Conservation (phyloP, 2,113 vertebrate species). For the Paradoxurus hermaphroditus region DNA sequence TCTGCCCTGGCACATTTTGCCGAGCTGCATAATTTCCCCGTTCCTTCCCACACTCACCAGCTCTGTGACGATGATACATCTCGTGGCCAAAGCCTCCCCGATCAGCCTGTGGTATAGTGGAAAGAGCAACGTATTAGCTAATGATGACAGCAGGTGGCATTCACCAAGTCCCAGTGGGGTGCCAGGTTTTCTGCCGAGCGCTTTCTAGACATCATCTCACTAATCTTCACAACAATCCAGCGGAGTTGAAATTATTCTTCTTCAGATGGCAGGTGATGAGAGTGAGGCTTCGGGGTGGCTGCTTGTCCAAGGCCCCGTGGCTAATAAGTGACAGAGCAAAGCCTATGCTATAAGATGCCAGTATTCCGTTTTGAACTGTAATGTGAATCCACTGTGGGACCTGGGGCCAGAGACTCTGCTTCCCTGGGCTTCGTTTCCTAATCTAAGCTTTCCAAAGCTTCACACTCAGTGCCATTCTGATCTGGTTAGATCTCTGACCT, state of each 20-base stretch:
- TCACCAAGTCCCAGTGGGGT: neutral
- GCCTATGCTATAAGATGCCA: neutral
- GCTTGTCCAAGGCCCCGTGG: neutral
- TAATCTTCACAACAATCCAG: neutral
- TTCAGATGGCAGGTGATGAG: neutral
- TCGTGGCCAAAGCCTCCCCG: neutral
- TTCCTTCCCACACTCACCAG: constrained; percentile 33
- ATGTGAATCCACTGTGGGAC: neutral
- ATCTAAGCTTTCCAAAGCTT: neutral
- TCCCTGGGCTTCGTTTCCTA: neutral
- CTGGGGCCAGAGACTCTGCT: neutral
- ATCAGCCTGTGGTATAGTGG: neutral
- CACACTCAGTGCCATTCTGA: neutral
- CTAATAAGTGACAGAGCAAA: neutral
- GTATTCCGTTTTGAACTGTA: neutral
- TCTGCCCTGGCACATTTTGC: constrained; percentile 33
- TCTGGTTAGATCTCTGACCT: constrained; percentile 13
- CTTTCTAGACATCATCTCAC: neutral
- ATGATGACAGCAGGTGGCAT: constrained; percentile 21
- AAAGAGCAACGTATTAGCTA: constrained; percentile 20
- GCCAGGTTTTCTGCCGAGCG: neutral
- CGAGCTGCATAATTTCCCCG: constrained; percentile 29
- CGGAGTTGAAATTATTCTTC: neutral
- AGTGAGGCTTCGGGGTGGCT: neutral
- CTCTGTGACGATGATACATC: constrained; percentile 42